phyloP scores from a whole-genome alignment of 2,113 vertebrate genomes.

The Mus pahari region DNA sequence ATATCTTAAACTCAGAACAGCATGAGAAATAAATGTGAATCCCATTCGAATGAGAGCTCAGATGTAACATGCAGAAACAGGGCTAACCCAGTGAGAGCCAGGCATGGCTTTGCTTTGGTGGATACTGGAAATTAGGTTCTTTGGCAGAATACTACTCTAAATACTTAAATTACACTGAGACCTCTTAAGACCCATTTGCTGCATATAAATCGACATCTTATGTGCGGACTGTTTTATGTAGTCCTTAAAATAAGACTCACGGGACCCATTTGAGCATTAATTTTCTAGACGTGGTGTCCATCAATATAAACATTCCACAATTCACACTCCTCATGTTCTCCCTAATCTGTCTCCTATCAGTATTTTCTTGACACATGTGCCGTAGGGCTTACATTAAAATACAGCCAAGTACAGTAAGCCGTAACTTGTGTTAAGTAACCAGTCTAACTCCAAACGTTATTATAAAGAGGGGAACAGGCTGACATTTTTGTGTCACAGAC shows the following conservation, averaged over 20 bases:
- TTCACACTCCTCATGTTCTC: not conserved
- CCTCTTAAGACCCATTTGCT: not conserved
- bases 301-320: constrained; percentile 25
- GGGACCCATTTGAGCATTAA: not conserved
- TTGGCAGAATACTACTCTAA: not conserved
- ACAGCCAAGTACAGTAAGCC: not conserved
- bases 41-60: constrained; percentile 25
- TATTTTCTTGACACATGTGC: not conserved
- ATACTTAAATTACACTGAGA: constrained; percentile 29
- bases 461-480: constrained; percentile 8
- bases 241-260: constrained; percentile 8
- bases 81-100: not conserved
- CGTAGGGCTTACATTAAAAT: not conserved
- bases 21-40: not conserved
- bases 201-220: not conserved
- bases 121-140: not conserved
- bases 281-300: not conserved
- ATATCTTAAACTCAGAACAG: not conserved
- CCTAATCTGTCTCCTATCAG: not conserved
- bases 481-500: not conserved
- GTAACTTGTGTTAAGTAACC: not conserved
- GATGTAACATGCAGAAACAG: not conserved
- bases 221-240: not conserved
- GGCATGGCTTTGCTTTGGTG: constrained; percentile 17
- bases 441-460: constrained; percentile 17